phyloP scores from a whole-genome alignment of 2,888 invertebrate genomes.

The Malachius bipustulatus region DNA sequence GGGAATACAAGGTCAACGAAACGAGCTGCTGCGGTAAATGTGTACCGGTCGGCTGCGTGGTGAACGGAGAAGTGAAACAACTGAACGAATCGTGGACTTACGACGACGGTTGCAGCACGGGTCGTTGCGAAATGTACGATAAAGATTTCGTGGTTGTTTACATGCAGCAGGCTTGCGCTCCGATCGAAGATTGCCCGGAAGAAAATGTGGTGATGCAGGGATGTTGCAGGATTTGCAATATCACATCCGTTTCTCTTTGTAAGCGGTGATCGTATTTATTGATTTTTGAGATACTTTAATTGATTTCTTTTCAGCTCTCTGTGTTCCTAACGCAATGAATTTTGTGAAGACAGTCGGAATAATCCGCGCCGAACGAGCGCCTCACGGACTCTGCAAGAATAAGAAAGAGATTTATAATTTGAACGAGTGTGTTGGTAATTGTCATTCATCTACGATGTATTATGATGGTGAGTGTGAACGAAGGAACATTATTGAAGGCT shows the following conservation, averaged over 20 bases:
- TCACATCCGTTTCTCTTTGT: slow-evolving; percentile 40
- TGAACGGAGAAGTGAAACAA: slow-evolving; percentile 37
- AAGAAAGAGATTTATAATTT: slow-evolving; percentile 45
- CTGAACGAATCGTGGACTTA: slow-evolving; percentile 49
- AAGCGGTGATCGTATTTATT: slow-evolving; percentile 19
- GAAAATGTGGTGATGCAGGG: slow-evolving; percentile 46
- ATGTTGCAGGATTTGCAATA: slow-evolving; percentile 57
- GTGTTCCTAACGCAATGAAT: slow-evolving; percentile 44
- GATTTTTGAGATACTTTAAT: neutral
- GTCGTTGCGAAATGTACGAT: slow-evolving; percentile 41
- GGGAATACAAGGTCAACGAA: slow-evolving; percentile 40
- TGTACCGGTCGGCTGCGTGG: slow-evolving; percentile 47
- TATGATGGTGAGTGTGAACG: slow-evolving; percentile 46
- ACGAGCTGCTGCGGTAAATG: slow-evolving; percentile 54
- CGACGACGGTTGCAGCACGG: slow-evolving; percentile 49
- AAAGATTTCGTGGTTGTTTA: slow-evolving; percentile 37
- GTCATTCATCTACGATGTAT: slow-evolving; percentile 57
- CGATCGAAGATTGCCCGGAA: slow-evolving; percentile 45
- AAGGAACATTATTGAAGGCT: no score
- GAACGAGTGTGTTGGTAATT: slow-evolving; percentile 58
- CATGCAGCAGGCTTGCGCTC: slow-evolving; percentile 46
- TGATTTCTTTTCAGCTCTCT: slow-evolving; percentile 37
- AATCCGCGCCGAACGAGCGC: slow-evolving; percentile 37
- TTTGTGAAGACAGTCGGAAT: slow-evolving; percentile 45
- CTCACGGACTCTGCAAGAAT: slow-evolving; percentile 56